These are phyloP conservation scores for Muntiacus reevesi DNA, from an alignment of 2,113 vertebrate species.

Conservation along the genomic window DNA sequence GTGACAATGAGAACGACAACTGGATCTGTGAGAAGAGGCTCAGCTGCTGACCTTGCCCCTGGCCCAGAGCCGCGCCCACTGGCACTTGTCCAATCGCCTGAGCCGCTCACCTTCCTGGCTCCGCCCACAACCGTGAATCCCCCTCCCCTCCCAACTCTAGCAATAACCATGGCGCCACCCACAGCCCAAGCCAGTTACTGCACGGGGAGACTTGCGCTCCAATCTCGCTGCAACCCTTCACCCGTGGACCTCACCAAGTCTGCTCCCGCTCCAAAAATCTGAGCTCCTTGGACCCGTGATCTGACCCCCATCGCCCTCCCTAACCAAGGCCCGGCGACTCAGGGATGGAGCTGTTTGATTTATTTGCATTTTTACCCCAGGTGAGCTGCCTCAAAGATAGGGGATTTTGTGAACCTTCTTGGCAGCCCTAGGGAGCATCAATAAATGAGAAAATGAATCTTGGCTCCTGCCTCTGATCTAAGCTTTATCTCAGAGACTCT, in stretches of 20 bases:
- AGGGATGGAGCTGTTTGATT: neutral
- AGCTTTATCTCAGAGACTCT: neutral
- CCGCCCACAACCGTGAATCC: neutral
- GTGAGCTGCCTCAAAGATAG: neutral
- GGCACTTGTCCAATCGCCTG: fast-evolving
- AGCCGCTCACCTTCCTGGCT: neutral
- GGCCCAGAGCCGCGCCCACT: neutral
- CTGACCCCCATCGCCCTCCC: neutral
- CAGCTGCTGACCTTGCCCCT: constrained; percentile 20
- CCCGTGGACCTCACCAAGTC: neutral
- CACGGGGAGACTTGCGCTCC: neutral
- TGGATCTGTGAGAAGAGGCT: constrained; percentile 66
- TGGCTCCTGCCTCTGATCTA: neutral
- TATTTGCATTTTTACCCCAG: neutral
- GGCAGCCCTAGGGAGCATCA: neutral
- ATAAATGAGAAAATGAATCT: constrained; percentile 19
- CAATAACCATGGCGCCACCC: neutral
- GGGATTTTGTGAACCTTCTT: neutral
- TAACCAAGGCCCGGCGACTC: neutral
- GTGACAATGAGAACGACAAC: neutral
- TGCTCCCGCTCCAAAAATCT: neutral
- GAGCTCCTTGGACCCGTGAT: neutral
- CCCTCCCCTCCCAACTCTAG: neutral
- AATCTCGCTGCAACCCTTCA: neutral
- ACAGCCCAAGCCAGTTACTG: neutral